Evolutionary conservation across 2,797 vertebrate genomes (phyloP).

Genomic region (Onychomys leucogaster): DNA sequence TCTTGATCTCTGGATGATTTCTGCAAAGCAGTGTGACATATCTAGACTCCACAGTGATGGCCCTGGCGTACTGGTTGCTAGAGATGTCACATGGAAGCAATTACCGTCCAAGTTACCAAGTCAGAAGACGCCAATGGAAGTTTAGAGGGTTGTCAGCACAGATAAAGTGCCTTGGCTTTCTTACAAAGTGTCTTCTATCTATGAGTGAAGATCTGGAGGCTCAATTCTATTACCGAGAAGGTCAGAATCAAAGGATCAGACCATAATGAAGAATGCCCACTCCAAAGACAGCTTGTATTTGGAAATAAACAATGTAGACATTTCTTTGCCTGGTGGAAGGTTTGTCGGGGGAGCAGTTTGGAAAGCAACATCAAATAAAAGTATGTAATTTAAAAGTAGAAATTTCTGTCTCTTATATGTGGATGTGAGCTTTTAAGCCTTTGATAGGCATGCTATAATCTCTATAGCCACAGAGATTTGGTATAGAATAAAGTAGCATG

Average conservation of each 20-base stretch:
- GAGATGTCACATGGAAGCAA: background rate
- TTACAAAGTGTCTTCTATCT: background rate
- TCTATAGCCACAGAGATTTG: background rate
- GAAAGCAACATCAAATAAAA: background rate
- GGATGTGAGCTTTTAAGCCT: background rate
- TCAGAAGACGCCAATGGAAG: background rate
- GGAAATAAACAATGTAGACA: background rate
- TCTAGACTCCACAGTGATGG: background rate
- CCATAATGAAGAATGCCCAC: background rate
- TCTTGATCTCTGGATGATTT: conserved; percentile 19
- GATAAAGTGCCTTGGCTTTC: background rate
- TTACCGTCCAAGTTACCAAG: conserved; percentile 8
- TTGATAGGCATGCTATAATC: background rate
- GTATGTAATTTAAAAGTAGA: background rate
- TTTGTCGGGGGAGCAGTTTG: background rate
- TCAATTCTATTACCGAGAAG: background rate
- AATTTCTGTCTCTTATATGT: background rate
- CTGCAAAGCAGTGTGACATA: background rate
- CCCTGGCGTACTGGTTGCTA: background rate
- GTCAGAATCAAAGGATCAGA: background rate
- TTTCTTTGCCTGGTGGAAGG: background rate
- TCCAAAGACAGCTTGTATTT: background rate
- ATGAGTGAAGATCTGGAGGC: background rate
- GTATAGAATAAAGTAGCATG: background rate
- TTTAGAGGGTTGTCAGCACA: background rate